phyloP scores from a whole-genome alignment of 2,113 vertebrate species.

The Colius striatus region DNA sequence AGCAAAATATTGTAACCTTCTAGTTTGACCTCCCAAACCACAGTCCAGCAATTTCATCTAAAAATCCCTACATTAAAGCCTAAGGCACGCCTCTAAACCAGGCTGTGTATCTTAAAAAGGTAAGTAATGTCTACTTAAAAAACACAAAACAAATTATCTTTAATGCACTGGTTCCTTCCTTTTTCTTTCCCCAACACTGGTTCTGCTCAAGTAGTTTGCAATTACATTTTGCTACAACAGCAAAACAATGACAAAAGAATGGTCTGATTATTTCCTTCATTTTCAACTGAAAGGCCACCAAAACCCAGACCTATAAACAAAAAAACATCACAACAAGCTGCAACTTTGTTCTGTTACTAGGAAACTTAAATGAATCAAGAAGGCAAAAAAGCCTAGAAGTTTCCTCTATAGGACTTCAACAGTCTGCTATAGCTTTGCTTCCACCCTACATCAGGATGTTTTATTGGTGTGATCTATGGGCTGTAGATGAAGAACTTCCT shows the following conservation, averaged over 20 bases:
- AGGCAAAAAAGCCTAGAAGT: not conserved
- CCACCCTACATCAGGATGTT: not conserved
- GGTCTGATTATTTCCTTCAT: conserved; percentile 34
- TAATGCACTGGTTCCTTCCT: conserved; percentile 58
- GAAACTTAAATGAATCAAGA: not conserved
- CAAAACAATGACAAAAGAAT: not conserved
- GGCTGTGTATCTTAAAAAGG: not conserved
- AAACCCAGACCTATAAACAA: not conserved
- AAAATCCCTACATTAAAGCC: not conserved
- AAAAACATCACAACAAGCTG: not conserved
- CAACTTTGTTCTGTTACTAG: not conserved
- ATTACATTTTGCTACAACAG: conserved; percentile 32
- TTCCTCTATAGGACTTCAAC: not conserved
- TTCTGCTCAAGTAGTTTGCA: conserved; percentile 46
- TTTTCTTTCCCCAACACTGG: conserved; percentile 24
- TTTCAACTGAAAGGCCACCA: conserved; percentile 11
- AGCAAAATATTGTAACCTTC: not conserved
- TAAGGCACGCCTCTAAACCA: not conserved
- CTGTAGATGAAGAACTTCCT: not conserved
- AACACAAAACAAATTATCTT: conserved; percentile 26
- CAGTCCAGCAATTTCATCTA: conserved; percentile 13
- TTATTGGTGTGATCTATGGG: not conserved
- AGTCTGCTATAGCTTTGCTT: not conserved
- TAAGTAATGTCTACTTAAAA: not conserved
- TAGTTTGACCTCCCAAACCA: not conserved